A percentile compares a stretch with the other conserved stretches of the same genome.
These are phyloP conservation scores for Cartodere bifasciata DNA, from an alignment of 2,888 invertebrate species.

Conservation along the genomic window DNA sequence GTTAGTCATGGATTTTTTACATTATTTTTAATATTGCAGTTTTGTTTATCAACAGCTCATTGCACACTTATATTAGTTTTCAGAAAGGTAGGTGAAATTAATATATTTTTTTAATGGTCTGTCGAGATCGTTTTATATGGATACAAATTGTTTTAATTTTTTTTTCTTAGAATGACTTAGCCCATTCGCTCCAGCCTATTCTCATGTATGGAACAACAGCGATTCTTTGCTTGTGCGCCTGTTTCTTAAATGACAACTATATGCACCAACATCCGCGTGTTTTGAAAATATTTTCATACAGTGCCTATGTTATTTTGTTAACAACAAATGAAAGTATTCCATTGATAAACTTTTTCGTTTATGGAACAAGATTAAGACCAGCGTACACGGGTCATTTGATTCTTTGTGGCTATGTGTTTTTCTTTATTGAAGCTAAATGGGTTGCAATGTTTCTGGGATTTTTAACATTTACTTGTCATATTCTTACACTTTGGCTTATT, in stretches of 20 bases:
- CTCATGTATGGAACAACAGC: constrained; percentile 9
- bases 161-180: constrained; percentile 2
- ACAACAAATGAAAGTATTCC: constrained; percentile 51
- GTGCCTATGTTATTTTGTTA: constrained; percentile 32
- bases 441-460: constrained; percentile 57
- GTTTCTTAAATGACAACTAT: not conserved
- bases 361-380: constrained; percentile 43
- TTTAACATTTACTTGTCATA: constrained; percentile 52
- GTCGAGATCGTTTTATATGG: too few species aligned
- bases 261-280: too few species aligned
- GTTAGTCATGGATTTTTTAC: constrained; percentile 67
- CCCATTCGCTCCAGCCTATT: not conserved
- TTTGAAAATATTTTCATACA: constrained; percentile 32
- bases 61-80: constrained; percentile 33
- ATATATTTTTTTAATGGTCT: too few species aligned
- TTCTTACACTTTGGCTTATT: constrained; percentile 44
- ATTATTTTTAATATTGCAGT: constrained; percentile 58
- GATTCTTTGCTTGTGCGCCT: not conserved
- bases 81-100: constrained; percentile 18
- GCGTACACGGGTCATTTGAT: constrained; percentile 61
- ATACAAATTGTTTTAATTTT: too few species aligned
- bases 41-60: constrained; percentile 51
- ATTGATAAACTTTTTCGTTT: constrained; percentile 42
- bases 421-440: constrained; percentile 64
- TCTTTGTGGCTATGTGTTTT: constrained; percentile 70